These are phyloP conservation scores for Eidolon helvum DNA, from an alignment of 2,113 vertebrate genomes.

Conservation along the genomic window DNA sequence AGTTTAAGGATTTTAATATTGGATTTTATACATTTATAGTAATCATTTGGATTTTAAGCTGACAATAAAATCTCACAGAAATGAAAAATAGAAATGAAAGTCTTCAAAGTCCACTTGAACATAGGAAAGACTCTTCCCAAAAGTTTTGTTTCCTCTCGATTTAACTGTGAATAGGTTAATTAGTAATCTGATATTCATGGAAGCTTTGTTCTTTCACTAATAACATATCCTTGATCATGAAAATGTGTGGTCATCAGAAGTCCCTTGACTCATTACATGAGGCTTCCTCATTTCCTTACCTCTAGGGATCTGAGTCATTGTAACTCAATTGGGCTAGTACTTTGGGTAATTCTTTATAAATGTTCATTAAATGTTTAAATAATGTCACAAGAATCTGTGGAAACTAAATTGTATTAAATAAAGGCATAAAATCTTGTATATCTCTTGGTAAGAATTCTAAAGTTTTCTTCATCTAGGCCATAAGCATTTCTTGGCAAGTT, in stretches of 20 bases:
- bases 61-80: background rate
- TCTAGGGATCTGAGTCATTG: background rate
- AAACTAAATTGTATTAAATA: constrained; percentile 16
- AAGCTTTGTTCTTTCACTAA: constrained; percentile 38
- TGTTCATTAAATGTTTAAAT: constrained; percentile 7
- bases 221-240: constrained; percentile 9
- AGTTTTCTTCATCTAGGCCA: background rate
- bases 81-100: background rate
- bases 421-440: background rate
- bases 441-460: background rate
- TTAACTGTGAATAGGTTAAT: constrained; percentile 35
- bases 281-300: background rate
- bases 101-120: background rate
- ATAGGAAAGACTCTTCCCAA: background rate
- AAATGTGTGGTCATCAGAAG: background rate
- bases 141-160: constrained; percentile 20
- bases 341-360: constrained; percentile 10
- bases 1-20: background rate
- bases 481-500: background rate
- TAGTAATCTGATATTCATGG: background rate
- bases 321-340: background rate
- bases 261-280: background rate
- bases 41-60: constrained; percentile 4
- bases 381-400: background rate
- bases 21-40: background rate